Percentiles rank a stretch among this genome's conserved stretches.
These are phyloP conservation scores for Chloroclysta siterata DNA, from an alignment of 2,888 invertebrate genomes.

Conservation along the genomic window DNA sequence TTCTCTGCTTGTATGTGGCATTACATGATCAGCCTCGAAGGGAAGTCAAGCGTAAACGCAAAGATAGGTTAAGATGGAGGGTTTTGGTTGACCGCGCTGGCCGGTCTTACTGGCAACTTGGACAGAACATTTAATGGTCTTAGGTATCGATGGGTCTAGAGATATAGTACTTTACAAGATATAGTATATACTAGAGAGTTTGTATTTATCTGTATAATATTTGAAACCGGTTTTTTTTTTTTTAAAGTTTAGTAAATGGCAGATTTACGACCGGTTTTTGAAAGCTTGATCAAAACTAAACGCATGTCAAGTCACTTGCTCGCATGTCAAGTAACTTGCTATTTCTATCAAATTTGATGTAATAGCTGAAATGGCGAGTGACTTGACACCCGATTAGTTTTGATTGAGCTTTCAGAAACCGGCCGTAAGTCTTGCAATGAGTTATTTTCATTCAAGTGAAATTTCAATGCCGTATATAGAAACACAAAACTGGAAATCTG, in stretches of 20 bases:
- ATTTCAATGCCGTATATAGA: slow-evolving; percentile 4
- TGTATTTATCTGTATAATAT: too few relatives aligned
- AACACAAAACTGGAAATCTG: slow-evolving; percentile 36
- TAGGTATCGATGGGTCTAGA: slow-evolving; percentile 20
- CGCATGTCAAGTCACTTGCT: too few relatives aligned
- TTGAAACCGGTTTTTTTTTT: too few relatives aligned
- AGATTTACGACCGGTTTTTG: too few relatives aligned
- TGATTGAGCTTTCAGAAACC: too few relatives aligned
- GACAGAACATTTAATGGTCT: slow-evolving; percentile 29
- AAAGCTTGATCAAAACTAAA: too few relatives aligned
- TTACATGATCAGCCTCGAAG: slow-evolving; percentile 26
- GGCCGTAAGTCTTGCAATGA: slow-evolving; percentile 7
- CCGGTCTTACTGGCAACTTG: slow-evolving; percentile 21
- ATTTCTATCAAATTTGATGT: too few relatives aligned
- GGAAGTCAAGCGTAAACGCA: slow-evolving; percentile 29
- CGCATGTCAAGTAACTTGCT: too few relatives aligned
- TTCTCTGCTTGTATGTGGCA: slow-evolving; percentile 14
- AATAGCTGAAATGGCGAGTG: too few relatives aligned
- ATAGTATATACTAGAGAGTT: too few relatives aligned
- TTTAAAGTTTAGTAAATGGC: too few relatives aligned
- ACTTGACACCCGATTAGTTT: too few relatives aligned
- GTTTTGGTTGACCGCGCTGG: slow-evolving; percentile 31
- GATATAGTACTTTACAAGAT: slow-evolving; percentile 6
- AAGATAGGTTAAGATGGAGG: slow-evolving; percentile 36
- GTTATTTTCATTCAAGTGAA: slow-evolving; percentile 4